Conservation (phyloP, 1,140 invertebrate species). For the Episyrphus balteatus region DNA sequence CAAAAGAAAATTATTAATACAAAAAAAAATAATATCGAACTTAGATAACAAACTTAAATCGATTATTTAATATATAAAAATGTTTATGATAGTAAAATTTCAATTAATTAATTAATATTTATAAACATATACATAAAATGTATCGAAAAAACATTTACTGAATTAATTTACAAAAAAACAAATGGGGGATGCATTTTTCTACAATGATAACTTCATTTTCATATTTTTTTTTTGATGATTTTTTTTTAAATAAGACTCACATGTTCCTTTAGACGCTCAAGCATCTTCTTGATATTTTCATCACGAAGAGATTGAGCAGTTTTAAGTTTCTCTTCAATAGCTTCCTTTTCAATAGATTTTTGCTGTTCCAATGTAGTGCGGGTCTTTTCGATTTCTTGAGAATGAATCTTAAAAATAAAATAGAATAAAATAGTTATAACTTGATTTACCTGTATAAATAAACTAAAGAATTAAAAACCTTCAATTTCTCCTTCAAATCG, state of each 20-base stretch:
- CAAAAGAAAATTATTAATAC: no score
- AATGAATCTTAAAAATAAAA: conserved; percentile 42
- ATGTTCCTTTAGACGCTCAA: conserved; percentile 78
- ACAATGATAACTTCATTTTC: no score
- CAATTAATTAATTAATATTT: no score
- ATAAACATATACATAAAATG: no score
- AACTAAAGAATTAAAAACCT: conserved; percentile 48
- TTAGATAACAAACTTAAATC: no score
- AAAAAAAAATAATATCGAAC: no score
- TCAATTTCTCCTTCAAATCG: conserved; percentile 74
- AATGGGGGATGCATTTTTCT: no score
- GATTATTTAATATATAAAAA: no score
- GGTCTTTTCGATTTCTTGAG: conserved; percentile 74
- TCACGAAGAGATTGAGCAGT: conserved; percentile 72
- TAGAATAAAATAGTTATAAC: neutral
- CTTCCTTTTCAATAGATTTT: conserved; percentile 67
- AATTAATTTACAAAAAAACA: no score
- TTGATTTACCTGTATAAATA: neutral
- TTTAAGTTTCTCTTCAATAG: conserved; percentile 74
- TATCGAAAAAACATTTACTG: no score
- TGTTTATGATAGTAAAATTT: no score
- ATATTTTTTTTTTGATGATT: no score
- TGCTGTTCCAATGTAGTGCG: conserved; percentile 68
- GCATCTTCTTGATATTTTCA: conserved; percentile 77
- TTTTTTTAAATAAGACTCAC: conserved; percentile 44